Percentiles rank a stretch among this genome's conserved stretches.
These are phyloP conservation scores for Pempheris klunzingeri DNA, from an alignment of 2,797 vertebrate genomes.

Conservation along the genomic window DNA sequence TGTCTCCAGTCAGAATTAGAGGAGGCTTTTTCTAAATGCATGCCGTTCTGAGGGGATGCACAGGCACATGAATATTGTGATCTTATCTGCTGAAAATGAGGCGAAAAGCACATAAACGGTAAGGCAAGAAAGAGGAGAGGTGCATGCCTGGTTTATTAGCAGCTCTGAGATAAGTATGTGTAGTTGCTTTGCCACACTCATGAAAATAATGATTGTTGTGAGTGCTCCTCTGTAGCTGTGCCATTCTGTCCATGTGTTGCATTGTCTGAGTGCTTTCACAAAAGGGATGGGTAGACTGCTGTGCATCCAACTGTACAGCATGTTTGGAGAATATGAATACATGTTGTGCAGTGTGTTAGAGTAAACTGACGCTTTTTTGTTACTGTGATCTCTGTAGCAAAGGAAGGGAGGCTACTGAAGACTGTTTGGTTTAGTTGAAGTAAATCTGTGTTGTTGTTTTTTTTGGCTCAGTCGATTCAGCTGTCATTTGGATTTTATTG, in stretches of 20 bases:
- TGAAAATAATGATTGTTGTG: constrained; percentile 56
- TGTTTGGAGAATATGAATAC: constrained; percentile 48
- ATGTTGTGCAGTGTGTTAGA: constrained; percentile 40
- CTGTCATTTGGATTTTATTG: constrained; percentile 52
- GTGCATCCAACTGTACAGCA: constrained; percentile 55
- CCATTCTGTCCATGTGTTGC: constrained; percentile 72
- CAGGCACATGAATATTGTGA: constrained; percentile 76
- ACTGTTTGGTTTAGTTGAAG: constrained; percentile 35
- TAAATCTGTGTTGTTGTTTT: constrained; percentile 17
- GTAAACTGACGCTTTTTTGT: constrained; percentile 54
- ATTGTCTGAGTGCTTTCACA: constrained; percentile 45
- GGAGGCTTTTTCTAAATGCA: constrained; percentile 79
- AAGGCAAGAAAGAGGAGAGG: constrained; percentile 70
- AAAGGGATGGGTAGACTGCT: constrained; percentile 32
- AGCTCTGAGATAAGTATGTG: constrained; percentile 57
- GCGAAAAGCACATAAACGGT: constrained; percentile 83
- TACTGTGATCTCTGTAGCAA: constrained; percentile 49
- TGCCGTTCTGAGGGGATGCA: constrained; percentile 75
- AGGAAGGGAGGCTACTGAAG: constrained; percentile 22
- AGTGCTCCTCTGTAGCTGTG: constrained; percentile 56
- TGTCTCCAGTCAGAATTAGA: constrained; percentile 80
- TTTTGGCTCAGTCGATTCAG: constrained; percentile 29
- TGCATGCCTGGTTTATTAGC: constrained; percentile 61
- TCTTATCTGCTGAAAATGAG: constrained; percentile 83
- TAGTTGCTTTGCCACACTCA: constrained; percentile 64